These are phyloP conservation scores for Regulus satrapa DNA, from an alignment of 2,113 vertebrate genomes.

Conservation along the genomic window DNA sequence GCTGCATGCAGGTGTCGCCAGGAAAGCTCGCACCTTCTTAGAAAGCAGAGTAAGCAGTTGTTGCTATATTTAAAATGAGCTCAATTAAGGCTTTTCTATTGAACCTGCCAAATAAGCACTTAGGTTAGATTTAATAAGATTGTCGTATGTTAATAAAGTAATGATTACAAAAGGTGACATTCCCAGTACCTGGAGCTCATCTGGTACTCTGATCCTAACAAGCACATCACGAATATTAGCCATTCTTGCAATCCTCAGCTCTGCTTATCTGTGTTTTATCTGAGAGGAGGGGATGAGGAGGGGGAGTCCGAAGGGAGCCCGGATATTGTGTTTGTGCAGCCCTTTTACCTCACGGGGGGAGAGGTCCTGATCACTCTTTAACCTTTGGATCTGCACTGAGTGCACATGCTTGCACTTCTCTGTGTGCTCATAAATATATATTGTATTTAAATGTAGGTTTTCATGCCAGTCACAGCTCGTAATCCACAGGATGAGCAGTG, in stretches of 20 bases:
- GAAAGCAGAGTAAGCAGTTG: slow-evolving; percentile 61
- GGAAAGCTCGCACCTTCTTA: slow-evolving; percentile 36
- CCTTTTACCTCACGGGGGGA: rapidly evolving
- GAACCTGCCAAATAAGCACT: slow-evolving; percentile 67
- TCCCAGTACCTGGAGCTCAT: not conserved
- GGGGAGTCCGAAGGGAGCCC: not conserved
- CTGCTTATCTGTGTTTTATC: not conserved
- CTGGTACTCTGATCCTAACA: not conserved
- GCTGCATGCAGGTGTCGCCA: not conserved
- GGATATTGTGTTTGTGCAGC: not conserved
- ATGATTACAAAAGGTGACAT: slow-evolving; percentile 49
- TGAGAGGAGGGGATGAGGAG: not conserved
- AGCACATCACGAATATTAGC: not conserved
- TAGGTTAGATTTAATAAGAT: slow-evolving; percentile 60
- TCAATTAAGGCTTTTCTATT: slow-evolving; percentile 63
- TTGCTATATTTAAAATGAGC: slow-evolving; percentile 44
- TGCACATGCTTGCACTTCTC: not conserved
- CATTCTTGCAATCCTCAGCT: not conserved
- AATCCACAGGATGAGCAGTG: rapidly evolving
- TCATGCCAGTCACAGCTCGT: not conserved
- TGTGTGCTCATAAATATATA: not conserved
- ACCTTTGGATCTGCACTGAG: not conserved
- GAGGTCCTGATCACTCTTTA: not conserved
- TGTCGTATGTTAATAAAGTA: slow-evolving; percentile 51
- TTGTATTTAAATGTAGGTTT: not conserved